A percentile compares a stretch with the other conserved stretches of the same genome.
Evolutionary conservation across 2,113 vertebrate genomes (phyloP).

Genomic region (Aramus guarauna): DNA sequence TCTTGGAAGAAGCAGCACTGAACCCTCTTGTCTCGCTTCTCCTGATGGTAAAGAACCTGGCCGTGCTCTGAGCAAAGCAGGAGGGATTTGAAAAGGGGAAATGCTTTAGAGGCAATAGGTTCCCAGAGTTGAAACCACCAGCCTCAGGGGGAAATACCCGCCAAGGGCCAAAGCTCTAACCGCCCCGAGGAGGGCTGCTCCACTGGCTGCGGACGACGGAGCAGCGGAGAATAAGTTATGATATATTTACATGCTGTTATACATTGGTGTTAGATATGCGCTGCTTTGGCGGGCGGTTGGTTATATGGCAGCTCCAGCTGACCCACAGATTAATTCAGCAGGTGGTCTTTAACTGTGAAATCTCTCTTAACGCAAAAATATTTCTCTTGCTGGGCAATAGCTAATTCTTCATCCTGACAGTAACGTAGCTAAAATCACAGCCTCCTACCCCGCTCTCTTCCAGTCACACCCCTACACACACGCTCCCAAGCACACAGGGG

Average conservation of each 20-base stretch:
- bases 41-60: neutral
- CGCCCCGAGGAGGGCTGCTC: neutral
- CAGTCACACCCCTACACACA: neutral
- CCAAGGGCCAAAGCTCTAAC: neutral
- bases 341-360: slow-evolving; percentile 19
- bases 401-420: slow-evolving; percentile 37
- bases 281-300: neutral
- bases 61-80: neutral
- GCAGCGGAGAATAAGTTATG: neutral
- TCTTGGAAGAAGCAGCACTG: neutral
- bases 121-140: neutral
- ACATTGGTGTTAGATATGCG: neutral
- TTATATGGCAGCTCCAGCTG: neutral
- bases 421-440: neutral
- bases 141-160: neutral
- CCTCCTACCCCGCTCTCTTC: neutral
- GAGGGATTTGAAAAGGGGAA: neutral
- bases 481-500: neutral
- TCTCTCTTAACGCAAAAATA: slow-evolving; percentile 32
- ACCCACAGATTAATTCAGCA: slow-evolving; percentile 49
- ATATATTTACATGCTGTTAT: neutral
- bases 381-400: slow-evolving; percentile 17
- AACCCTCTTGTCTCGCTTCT: neutral
- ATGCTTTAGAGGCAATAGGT: neutral
- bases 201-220: rapidly evolving